phyloP scores from a whole-genome alignment of 2,888 invertebrate species.

The Drosophila falleni region DNA sequence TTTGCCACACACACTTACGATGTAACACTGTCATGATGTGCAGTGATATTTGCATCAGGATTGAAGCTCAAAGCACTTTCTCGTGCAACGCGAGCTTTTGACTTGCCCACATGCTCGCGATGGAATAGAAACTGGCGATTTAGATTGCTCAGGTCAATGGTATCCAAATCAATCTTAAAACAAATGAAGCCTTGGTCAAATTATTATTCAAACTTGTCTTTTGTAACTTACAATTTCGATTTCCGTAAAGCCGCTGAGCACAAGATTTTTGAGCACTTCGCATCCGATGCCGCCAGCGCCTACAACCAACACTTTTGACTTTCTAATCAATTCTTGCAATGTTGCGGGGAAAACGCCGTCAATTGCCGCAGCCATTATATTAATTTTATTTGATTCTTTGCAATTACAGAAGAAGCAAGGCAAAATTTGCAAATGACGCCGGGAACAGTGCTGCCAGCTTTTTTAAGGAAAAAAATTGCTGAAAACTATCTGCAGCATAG shows the following conservation, averaged over 20 bases:
- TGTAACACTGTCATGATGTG: constrained; percentile 97
- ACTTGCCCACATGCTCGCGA: constrained; percentile 98
- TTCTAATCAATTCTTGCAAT: constrained; percentile 88
- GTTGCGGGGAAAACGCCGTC: constrained; percentile 89
- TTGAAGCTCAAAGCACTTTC: constrained; percentile 95
- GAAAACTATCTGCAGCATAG: no score
- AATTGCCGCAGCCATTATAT: constrained; percentile 88
- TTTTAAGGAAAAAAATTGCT: no score
- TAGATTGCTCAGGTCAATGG: constrained; percentile 99
- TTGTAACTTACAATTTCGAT: constrained; percentile 94
- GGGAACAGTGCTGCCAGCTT: constrained; percentile 22
- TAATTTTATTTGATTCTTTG: constrained; percentile 14
- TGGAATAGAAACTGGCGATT: constrained; percentile 99
- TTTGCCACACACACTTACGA: constrained; percentile 88
- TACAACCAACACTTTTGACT: constrained; percentile 93
- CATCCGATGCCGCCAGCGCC: constrained; percentile 99
- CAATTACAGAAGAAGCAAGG: not conserved
- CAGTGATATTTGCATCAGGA: constrained; percentile 94
- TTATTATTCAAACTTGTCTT: not conserved
- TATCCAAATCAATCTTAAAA: constrained; percentile 97
- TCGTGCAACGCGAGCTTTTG: constrained; percentile 96
- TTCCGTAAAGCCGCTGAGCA: constrained; percentile 95
- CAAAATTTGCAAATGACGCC: constrained; percentile 62
- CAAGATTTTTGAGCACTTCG: constrained; percentile 98
- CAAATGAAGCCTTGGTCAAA: not conserved